These are phyloP conservation scores for Epiblema foenella DNA, from an alignment of 2,888 invertebrate species.

Conservation along the genomic window DNA sequence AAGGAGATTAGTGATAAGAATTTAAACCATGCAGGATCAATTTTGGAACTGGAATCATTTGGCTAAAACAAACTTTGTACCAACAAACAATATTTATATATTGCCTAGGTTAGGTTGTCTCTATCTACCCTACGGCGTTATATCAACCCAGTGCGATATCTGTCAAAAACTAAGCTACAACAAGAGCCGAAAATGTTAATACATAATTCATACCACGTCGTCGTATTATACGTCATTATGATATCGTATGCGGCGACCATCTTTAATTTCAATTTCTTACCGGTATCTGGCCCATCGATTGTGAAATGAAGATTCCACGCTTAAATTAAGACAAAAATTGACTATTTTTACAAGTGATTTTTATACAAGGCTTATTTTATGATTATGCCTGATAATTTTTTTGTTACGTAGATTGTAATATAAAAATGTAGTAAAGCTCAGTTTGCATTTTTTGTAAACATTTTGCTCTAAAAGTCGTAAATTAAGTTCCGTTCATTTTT, in stretches of 20 bases:
- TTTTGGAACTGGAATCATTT: background rate
- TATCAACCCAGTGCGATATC: constrained; percentile 1
- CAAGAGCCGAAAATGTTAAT: constrained; percentile 52
- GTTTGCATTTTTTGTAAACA: no score
- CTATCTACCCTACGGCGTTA: background rate
- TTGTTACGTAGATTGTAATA: background rate
- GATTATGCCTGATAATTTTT: background rate
- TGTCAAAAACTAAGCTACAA: constrained; percentile 17
- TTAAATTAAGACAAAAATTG: constrained; percentile 3
- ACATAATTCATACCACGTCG: constrained; percentile 59
- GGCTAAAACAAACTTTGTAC: background rate
- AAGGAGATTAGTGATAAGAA: background rate
- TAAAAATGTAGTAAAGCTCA: no score
- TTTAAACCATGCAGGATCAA: background rate
- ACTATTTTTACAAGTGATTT: constrained; percentile 2
- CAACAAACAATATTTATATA: background rate
- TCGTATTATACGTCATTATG: constrained; percentile 61
- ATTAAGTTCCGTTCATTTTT: no score
- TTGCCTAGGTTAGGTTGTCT: background rate
- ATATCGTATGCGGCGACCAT: constrained; percentile 51
- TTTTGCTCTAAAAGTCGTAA: no score
- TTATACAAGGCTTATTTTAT: background rate
- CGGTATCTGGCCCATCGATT: constrained; percentile 39
- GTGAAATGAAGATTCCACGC: constrained; percentile 42
- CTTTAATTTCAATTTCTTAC: constrained; percentile 61